Evolutionary conservation across 2,113 vertebrate species (phyloP).

Genomic region (Etheostoma spectabile): DNA sequence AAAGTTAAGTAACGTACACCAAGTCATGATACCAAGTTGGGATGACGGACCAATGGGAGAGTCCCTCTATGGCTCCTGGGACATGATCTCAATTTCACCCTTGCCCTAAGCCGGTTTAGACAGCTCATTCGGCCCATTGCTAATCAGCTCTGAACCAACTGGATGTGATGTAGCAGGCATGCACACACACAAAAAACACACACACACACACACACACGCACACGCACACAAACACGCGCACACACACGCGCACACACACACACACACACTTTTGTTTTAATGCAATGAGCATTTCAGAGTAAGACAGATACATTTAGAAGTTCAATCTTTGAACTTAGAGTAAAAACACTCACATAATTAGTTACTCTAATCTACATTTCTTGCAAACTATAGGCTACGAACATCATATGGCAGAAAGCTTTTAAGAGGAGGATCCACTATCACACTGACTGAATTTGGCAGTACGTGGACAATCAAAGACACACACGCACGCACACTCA

Average conservation of each 20-base stretch:
- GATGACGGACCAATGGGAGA: slow-evolving; percentile 69
- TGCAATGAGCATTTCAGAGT: background rate
- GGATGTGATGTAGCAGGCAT: slow-evolving; percentile 12
- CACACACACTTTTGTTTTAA: slow-evolving; percentile 2
- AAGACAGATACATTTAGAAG: background rate
- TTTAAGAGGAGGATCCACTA: slow-evolving; percentile 15
- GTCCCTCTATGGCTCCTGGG: slow-evolving; percentile 33
- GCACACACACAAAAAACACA: background rate
- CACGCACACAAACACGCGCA: slow-evolving; percentile 9
- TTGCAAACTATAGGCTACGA: background rate
- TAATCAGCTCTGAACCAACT: slow-evolving; percentile 60
- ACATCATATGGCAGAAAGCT: slow-evolving; percentile 11
- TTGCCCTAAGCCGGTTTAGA: slow-evolving; percentile 69
- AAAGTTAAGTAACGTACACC: no score
- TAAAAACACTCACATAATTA: background rate
- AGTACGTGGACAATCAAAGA: slow-evolving; percentile 40
- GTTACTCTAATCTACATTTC: background rate
- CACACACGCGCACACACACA: slow-evolving; percentile 3
- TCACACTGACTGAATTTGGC: slow-evolving; percentile 25
- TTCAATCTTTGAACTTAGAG: background rate
- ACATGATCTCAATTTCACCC: slow-evolving; percentile 80
- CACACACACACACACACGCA: slow-evolving; percentile 13
- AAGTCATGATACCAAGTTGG: background rate
- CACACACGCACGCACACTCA: background rate
- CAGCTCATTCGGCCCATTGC: slow-evolving; percentile 49